phyloP scores from a whole-genome alignment of 2,113 vertebrate genomes.

The Apteryx owenii region DNA sequence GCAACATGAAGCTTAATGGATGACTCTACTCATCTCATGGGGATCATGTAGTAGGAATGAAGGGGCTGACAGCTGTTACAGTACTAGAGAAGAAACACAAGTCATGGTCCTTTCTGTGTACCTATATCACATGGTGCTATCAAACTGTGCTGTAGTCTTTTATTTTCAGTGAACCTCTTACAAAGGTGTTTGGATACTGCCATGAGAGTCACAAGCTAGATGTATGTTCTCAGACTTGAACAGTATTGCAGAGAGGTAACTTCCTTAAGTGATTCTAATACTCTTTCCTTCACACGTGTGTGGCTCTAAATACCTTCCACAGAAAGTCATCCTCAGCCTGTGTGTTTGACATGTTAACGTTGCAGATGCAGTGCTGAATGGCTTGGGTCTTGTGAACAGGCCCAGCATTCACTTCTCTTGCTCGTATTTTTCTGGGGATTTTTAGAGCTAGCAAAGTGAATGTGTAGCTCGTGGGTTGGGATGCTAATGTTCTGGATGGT shows the following conservation, averaged over 20 bases:
- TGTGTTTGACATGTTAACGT: background rate
- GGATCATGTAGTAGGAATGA: background rate
- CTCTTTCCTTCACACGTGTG: fast-evolving
- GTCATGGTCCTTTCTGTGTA: background rate
- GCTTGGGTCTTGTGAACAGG: background rate
- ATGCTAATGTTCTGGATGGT: background rate
- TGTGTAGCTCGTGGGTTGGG: too few species aligned
- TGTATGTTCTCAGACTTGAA: background rate
- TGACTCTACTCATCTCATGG: background rate
- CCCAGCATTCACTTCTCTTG: background rate
- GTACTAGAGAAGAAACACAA: background rate
- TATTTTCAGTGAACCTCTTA: background rate
- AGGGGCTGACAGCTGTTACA: background rate
- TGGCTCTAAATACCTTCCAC: background rate
- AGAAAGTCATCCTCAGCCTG: background rate
- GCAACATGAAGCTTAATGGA: background rate
- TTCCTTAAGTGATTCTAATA: background rate
- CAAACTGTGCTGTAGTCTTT: background rate
- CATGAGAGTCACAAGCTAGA: background rate
- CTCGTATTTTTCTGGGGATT: fast-evolving
- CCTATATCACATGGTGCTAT: background rate
- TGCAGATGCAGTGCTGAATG: background rate
- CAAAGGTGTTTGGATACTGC: background rate
- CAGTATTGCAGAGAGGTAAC: background rate
- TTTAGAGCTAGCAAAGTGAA: background rate